Evolutionary conservation across 2,113 vertebrate genomes (phyloP).

Genomic region (Hyperopisus bebe): DNA sequence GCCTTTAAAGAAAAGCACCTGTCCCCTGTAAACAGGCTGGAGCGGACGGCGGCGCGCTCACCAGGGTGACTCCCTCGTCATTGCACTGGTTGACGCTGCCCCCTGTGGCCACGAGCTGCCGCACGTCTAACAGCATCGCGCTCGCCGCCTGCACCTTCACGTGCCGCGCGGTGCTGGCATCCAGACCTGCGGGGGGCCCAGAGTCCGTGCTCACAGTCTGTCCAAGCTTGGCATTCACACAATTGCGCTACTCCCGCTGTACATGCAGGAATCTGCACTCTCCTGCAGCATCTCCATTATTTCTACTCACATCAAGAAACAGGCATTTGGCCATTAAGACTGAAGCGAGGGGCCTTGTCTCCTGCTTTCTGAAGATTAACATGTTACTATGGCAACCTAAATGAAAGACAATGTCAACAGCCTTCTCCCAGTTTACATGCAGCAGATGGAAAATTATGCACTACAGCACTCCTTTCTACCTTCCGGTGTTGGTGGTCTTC

Average conservation of each 20-base stretch:
- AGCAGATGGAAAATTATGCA: background rate
- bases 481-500: background rate
- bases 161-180: conserved; percentile 67
- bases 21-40: background rate
- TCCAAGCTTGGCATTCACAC: background rate
- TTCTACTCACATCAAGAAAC: background rate
- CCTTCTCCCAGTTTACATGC: background rate
- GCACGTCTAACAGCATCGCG: conserved; percentile 80
- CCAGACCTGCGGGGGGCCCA: conserved; percentile 66
- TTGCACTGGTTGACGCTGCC: conserved; percentile 72
- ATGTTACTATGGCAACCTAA: background rate
- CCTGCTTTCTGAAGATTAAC: background rate
- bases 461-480: background rate
- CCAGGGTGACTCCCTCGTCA: conserved; percentile 82
- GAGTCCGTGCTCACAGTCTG: conserved; percentile 21
- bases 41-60: conserved; percentile 47
- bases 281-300: background rate
- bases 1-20: background rate
- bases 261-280: background rate
- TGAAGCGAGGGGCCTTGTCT: background rate
- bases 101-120: conserved; percentile 66
- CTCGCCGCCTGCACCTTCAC: conserved; percentile 74
- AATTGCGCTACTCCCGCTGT: background rate
- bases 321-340: background rate
- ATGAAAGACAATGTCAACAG: background rate